phyloP scores from a whole-genome alignment of 2,797 vertebrate species.

The Hemibagrus guttatus region DNA sequence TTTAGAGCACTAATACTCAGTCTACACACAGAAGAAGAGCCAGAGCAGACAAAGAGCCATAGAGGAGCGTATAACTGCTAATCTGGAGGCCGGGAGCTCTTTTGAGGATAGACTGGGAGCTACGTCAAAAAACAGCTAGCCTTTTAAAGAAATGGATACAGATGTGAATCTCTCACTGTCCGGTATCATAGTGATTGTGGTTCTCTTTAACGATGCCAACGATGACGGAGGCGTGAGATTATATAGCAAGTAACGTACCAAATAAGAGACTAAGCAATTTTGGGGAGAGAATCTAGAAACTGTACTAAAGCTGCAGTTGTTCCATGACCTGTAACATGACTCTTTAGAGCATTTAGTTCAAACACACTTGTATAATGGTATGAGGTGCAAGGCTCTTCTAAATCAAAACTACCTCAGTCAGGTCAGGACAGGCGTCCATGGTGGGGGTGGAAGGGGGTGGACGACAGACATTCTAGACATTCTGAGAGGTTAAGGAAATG shows the following conservation, averaged over 20 bases:
- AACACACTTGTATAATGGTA: not conserved
- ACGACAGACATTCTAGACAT: conserved; percentile 43
- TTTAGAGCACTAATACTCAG: not conserved
- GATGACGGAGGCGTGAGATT: not conserved
- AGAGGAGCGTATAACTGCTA: conserved; percentile 48
- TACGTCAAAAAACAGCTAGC: conserved; percentile 49
- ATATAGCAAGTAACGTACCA: not conserved
- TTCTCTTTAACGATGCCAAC: not conserved
- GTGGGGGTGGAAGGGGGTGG: conserved; percentile 13
- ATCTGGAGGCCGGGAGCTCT: conserved; percentile 40
- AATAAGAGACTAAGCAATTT: not conserved
- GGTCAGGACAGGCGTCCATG: conserved; percentile 44
- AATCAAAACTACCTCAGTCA: conserved; percentile 38
- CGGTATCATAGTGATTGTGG: not conserved
- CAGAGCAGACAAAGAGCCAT: conserved; percentile 40
- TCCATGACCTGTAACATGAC: not conserved
- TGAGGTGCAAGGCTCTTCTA: not conserved
- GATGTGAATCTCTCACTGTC: conserved; percentile 42
- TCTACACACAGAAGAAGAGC: not conserved
- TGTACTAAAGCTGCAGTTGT: not conserved
- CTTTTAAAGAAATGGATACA: conserved; percentile 52
- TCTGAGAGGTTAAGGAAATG: conserved; percentile 48
- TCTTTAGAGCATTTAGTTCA: not conserved
- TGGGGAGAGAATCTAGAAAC: too few relatives aligned
- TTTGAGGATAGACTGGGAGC: conserved; percentile 33